Base-by-base conservation (phyloP, 2,888 invertebrate genomes). In the Drosophila rubida region DNA sequence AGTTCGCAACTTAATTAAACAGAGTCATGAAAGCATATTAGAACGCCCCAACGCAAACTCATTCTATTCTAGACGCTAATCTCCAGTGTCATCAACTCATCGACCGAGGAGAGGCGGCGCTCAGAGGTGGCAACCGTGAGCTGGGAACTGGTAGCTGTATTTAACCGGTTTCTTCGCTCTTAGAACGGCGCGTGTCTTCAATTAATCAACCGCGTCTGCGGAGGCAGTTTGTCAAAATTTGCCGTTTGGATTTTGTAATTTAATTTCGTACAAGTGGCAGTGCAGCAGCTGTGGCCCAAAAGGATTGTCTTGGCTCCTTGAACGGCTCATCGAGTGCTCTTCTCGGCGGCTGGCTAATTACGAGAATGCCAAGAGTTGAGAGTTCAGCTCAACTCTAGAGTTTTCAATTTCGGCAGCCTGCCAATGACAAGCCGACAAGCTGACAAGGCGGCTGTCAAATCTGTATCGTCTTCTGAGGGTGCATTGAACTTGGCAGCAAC, bases 151-250 rank as follows among this genome's bases (percentile, higher is more conserved):
- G 62, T 57, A 65, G 54, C 70, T 68, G 42, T 51, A 50, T 14
- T 32, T 51, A 82, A 87, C 82, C 83, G 80, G 88, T 87, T 82
- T 71, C 63, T 62, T 35, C 42, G 41, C 35, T 27, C 59, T 60
- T 41, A 16, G 62, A 42, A 13, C 42, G 78, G 62, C 80, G 90
- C 89, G 85, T 88, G 90, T 75, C 89, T 83, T 78, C 81, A 89
- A 90, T 90, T 90, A 90, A 88, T 89, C 90, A 81, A 60, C 35
- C 32, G 22, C 11, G 54, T 23, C 70, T 51, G 19, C 49, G 51
- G 50, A 7, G 27, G 27, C 16, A 53, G 53, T 63, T 55, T 61
- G 53, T 32, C 58, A 42, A 51, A 39, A 58, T 50, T 49, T 70
- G 55, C 46, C 41, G 32, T 61, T 48, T 68, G 59, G 39, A 45